These are phyloP conservation scores for Diabrotica undecimpunctata DNA, from an alignment of 1,140 invertebrate species.

Conservation along the genomic window DNA sequence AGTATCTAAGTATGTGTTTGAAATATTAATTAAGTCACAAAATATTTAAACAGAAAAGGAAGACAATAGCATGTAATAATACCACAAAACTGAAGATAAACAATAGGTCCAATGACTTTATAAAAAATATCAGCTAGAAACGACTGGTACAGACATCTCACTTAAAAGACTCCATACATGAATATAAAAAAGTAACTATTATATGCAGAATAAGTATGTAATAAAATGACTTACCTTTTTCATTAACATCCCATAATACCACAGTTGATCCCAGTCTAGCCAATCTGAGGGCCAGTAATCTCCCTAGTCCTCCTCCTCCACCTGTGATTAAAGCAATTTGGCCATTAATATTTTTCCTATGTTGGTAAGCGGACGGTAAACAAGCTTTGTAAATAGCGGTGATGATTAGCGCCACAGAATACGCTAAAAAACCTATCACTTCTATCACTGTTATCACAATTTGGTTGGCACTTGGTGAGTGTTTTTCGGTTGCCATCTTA, in stretches of 20 bases:
- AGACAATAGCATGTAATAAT: no score
- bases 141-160: no score
- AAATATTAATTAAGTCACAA: no score
- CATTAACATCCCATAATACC: constrained; percentile 90
- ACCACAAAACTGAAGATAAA: no score
- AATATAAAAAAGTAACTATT: no score
- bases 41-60: no score
- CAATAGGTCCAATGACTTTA: no score
- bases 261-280: constrained; percentile 75
- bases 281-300: constrained; percentile 74
- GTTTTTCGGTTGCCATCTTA: constrained; percentile 14
- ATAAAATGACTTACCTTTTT: constrained; percentile 57
- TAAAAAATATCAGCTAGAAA: no score
- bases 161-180: no score
- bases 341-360: constrained; percentile 60
- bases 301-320: constrained; percentile 83
- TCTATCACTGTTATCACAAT: constrained; percentile 56
- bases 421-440: constrained; percentile 59
- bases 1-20: no score
- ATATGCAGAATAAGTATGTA: no score
- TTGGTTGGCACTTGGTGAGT: constrained; percentile 6
- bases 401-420: constrained; percentile 51
- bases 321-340: constrained; percentile 85
- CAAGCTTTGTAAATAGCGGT: constrained; percentile 44
- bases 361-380: constrained; percentile 49